Evolutionary conservation across 1,140 invertebrate species (phyloP).

Genomic region (Cyclargus thomasi): DNA sequence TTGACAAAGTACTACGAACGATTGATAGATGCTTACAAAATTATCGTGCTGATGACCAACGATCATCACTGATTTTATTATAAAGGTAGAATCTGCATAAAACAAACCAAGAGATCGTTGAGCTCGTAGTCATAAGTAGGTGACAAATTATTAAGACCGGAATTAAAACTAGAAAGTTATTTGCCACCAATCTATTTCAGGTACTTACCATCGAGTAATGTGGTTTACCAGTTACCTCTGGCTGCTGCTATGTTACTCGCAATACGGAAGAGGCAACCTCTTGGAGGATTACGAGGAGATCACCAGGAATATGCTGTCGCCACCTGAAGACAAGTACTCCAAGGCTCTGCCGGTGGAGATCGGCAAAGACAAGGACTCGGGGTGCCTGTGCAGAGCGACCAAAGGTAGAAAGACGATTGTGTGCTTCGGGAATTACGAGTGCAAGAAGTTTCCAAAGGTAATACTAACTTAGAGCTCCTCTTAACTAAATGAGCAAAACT

Average conservation of each 20-base stretch:
- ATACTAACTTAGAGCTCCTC: background rate
- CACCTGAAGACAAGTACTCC: conserved; percentile 37
- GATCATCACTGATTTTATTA: no score
- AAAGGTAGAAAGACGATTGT: conserved; percentile 41
- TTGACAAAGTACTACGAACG: no score
- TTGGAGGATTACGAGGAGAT: conserved; percentile 52
- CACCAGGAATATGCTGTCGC: conserved; percentile 42
- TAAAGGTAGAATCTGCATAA: no score
- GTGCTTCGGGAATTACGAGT: conserved; percentile 64
- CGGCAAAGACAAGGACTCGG: conserved; percentile 44
- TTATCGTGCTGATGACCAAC: no score
- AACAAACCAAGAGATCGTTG: no score
- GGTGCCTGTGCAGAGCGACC: conserved; percentile 54
- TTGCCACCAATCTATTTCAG: conserved; percentile 27
- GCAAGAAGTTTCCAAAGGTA: conserved; percentile 56
- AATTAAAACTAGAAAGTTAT: background rate
- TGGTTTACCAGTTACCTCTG: conserved; percentile 42
- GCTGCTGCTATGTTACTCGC: conserved; percentile 54
- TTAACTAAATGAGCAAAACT: no score
- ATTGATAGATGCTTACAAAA: no score
- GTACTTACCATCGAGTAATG: conserved; percentile 35
- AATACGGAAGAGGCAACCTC: conserved; percentile 40
- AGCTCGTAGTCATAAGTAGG: no score
- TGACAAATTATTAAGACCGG: no score
- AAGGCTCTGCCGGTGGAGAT: conserved; percentile 43